A percentile compares a stretch with the other conserved stretches of the same genome.
These are phyloP conservation scores for Sphaerolaimus hirsutus DNA, from an alignment of 2,888 invertebrate species.

Conservation along the genomic window DNA sequence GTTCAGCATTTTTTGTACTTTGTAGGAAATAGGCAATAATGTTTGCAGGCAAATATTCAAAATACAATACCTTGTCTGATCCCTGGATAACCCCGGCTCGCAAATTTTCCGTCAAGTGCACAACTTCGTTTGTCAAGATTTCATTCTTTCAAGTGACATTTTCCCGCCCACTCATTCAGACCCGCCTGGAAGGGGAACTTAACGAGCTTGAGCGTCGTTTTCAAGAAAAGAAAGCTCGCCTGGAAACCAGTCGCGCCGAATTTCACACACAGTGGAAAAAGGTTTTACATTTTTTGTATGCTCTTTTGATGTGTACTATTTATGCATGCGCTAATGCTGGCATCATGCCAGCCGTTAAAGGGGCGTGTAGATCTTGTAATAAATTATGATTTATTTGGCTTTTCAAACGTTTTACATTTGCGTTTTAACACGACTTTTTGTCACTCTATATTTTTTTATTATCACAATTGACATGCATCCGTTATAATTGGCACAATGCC, in stretches of 20 bases:
- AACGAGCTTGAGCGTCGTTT: background rate
- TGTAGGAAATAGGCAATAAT: no score
- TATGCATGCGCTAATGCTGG: no score
- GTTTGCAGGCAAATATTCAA: no score
- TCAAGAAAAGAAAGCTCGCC: background rate
- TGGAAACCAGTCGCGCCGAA: background rate
- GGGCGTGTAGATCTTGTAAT: no score
- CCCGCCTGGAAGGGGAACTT: slow-evolving; percentile 2
- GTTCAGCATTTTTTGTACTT: no score
- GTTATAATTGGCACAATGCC: background rate
- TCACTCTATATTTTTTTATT: background rate
- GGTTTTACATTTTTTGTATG: background rate
- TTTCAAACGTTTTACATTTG: no score
- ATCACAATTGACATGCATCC: background rate
- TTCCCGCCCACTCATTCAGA: no score
- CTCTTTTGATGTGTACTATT: no score
- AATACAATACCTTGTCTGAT: no score
- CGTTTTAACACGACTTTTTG: background rate
- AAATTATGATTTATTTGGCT: no score
- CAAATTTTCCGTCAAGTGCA: background rate
- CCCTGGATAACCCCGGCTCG: background rate
- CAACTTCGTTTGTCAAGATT: background rate
- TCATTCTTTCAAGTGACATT: no score
- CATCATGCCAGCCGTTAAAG: no score
- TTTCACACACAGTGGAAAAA: background rate